A percentile compares a stretch with the other conserved stretches of the same genome.
phyloP scores from a whole-genome alignment of 2,797 vertebrate species.

The Mus caroli region DNA sequence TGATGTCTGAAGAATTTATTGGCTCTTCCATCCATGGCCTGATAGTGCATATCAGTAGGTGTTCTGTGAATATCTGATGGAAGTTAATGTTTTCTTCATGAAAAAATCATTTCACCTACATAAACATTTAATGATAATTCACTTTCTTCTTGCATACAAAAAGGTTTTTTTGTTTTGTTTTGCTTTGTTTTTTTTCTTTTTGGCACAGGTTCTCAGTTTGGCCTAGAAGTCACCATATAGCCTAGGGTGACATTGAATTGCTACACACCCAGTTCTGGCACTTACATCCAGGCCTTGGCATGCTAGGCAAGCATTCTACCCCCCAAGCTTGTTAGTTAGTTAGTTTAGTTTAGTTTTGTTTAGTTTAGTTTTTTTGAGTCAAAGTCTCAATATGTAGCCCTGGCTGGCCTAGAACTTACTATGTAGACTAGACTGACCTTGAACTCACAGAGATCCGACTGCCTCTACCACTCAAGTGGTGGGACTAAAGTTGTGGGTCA shows the following conservation, averaged over 20 bases:
- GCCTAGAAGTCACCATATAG: not conserved
- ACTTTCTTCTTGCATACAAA: not conserved
- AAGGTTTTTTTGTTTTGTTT: not conserved
- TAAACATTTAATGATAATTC: constrained; percentile 13
- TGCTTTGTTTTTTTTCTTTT: not conserved
- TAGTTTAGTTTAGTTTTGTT: not conserved
- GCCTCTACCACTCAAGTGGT: not conserved
- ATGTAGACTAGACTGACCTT: not conserved
- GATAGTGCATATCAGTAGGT: not conserved
- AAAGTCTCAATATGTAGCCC: not conserved
- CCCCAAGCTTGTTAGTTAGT: no score
- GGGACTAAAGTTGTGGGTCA: not conserved
- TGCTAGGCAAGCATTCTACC: not conserved
- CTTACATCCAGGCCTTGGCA: not conserved
- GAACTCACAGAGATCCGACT: not conserved
- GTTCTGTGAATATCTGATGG: constrained; percentile 16
- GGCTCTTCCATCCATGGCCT: not conserved
- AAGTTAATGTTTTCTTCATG: constrained; percentile 3
- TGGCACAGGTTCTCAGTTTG: not conserved
- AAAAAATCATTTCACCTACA: constrained; percentile 23
- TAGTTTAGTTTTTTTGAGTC: not conserved
- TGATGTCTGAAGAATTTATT: not conserved
- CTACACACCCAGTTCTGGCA: not conserved
- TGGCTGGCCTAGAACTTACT: not conserved
- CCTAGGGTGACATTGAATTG: not conserved